Base-by-base conservation (phyloP, 2,888 invertebrate genomes). In the Machimus rusticus region DNA sequence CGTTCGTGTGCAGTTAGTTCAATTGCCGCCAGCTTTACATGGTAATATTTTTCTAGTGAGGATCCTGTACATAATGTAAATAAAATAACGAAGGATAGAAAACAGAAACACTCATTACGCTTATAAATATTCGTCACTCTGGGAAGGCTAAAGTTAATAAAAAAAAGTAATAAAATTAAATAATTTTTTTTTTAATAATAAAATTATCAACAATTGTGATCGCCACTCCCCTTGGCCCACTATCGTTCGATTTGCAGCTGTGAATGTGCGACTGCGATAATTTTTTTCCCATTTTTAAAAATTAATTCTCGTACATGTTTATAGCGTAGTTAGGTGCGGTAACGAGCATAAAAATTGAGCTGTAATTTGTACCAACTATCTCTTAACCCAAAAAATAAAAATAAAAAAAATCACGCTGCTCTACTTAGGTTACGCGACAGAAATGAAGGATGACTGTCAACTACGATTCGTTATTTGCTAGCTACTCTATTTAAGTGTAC, bases 401-500 rank as follows among this genome's bases (percentile, higher is more conserved):
- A 39, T 78, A 9, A 12, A 39, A 39, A 39, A 39, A 39, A 23
- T 78, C 43, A 43, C 19, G 43, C 23, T 78, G 39, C 78, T 78
- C 39, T 39, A 76, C 76, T 76, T 76, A 76, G 6, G 76, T 78
- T 19, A 23, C 23, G 66, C 66, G 28, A 66, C 23, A 51, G n/a
- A 66, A 28, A 66, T 23, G 66, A 66, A 28, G 23, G 28, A 66
- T 12, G 2, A 28, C 28, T 66, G 66, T 66, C 37, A 78, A 78
- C 43, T 78, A 78, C 78, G 78, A 78, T 23, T 78, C 78, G 78
- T 78, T 78, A 78, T 78, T 66, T 23, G 9, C 76, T 76, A 78
- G 81, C 81, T 81, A 78, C 43, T 43, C 46, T 79, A 55, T 81
- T 43, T 55, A 43, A 78, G 78, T 81, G 81, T 81, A 81, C 81